phyloP scores from a whole-genome alignment of 2,888 invertebrate species.

The Heliconius ethilla region DNA sequence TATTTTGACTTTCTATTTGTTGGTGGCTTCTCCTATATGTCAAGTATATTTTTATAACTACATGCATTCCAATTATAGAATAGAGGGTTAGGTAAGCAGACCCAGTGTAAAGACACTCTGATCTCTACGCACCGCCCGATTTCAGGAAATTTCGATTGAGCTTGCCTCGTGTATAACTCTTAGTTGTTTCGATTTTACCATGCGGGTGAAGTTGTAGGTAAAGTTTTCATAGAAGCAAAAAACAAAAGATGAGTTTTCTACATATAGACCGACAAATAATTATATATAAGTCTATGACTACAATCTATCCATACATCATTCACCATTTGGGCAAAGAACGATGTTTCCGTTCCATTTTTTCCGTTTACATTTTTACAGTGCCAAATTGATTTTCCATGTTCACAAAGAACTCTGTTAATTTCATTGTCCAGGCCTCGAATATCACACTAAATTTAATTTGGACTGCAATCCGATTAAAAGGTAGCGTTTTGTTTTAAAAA shows the following conservation, averaged over 20 bases:
- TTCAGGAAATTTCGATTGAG: too few species aligned
- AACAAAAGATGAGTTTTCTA: too few species aligned
- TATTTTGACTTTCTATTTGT: neutral
- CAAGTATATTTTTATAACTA: neutral
- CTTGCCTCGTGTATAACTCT: too few species aligned
- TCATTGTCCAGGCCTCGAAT: slow-evolving; percentile 27
- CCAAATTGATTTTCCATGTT: slow-evolving; percentile 41
- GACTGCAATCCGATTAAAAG: slow-evolving; percentile 28
- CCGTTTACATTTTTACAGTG: slow-evolving; percentile 30
- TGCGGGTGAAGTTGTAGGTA: too few species aligned
- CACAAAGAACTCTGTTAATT: slow-evolving; percentile 41
- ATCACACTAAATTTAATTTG: slow-evolving; percentile 37
- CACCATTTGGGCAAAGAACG: slow-evolving; percentile 1
- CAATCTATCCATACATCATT: neutral
- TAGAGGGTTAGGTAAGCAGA: too few species aligned
- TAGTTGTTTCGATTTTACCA: too few species aligned
- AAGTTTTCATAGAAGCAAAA: too few species aligned
- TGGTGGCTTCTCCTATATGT: neutral
- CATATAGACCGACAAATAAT: neutral
- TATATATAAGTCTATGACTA: neutral
- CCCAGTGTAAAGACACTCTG: too few species aligned
- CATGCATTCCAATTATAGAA: too few species aligned
- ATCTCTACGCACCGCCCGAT: too few species aligned
- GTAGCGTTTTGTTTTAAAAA: neutral
- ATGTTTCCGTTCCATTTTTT: slow-evolving; percentile 8